A percentile compares a stretch with the other conserved stretches of the same genome.
phyloP scores from a whole-genome alignment of 2,888 invertebrate genomes.

The Melikaiella ostensackeni region DNA sequence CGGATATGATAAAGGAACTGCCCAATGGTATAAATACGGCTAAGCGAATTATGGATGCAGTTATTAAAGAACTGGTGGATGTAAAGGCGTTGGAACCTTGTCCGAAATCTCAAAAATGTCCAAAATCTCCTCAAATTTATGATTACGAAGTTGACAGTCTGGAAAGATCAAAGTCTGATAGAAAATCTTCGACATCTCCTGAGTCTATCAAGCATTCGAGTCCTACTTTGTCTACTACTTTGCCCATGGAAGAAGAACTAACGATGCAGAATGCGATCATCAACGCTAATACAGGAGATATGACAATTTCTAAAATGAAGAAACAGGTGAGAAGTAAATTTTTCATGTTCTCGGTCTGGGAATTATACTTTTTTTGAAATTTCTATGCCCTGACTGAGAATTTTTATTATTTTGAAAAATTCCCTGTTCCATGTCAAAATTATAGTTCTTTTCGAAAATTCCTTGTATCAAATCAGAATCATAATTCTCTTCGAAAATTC shows the following conservation, averaged over 20 bases:
- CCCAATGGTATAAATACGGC: constrained; percentile 66
- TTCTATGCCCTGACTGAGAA: too few species aligned
- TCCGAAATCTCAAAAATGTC: constrained; percentile 40
- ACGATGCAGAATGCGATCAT: constrained; percentile 88
- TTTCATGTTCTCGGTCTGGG: too few species aligned
- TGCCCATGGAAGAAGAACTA: constrained; percentile 89
- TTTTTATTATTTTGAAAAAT: too few species aligned
- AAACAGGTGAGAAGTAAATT: constrained; percentile 38
- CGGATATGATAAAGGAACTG: constrained; percentile 72
- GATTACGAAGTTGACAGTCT: constrained; percentile 75
- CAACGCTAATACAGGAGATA: constrained; percentile 81
- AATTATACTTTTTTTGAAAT: too few species aligned
- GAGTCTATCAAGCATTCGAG: constrained; percentile 80
- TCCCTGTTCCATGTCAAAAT: too few species aligned
- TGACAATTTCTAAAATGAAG: constrained; percentile 77
- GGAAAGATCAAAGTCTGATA: constrained; percentile 65
- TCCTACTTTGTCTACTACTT: constrained; percentile 85
- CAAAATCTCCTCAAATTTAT: constrained; percentile 44
- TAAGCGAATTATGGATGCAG: constrained; percentile 77
- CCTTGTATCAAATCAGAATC: too few species aligned
- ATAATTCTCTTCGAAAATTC: too few species aligned
- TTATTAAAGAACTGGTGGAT: constrained; percentile 76
- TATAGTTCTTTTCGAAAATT: too few species aligned
- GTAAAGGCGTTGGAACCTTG: constrained; percentile 67
- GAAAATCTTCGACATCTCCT: constrained; percentile 64